Base-by-base conservation (phyloP, 2,113 vertebrate species). In the Phainopepla nitens region DNA sequence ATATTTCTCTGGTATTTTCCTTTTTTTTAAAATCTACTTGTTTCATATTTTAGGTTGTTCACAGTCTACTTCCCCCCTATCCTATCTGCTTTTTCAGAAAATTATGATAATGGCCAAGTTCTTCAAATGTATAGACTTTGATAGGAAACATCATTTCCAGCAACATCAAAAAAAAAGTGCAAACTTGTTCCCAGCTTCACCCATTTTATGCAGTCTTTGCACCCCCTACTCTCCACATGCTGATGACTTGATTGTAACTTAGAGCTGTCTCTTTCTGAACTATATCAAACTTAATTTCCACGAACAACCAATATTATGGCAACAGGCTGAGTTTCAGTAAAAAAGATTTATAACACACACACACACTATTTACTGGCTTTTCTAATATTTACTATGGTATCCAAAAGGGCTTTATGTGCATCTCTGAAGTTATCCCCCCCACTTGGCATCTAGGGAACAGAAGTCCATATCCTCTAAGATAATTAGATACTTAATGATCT, bases 401-500 rank as follows among this genome's bases (percentile, higher is more conserved):
- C 90, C 0, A 0, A 94, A 95, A 95, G 91, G 83, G 82, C 82
- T 94, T 94, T 93, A 65, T 29, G 6, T 7, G n/a, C 76, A 76
- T 78, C 76, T 89, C 77, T 61, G 31, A 93, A 95, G 82, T 78
- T 95, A 95, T 92, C 92, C 76, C 76, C n/a, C 79, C 69, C 31
- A 25, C 93, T 94, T 84, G 87, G 87, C 91, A 93, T 86, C 96
- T 91, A 94, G 96, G 96, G 96, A 97, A 90, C 64, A 81, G 83
- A 70, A 96, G 95, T 97, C 93, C 86, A 94, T 97, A 95, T 97
- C 94, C 96, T 93, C 82, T 70, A 97, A 96, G 95, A 97, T 97
- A 97, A 97, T 97, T 93, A 97, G 95, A 95, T 97, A 94, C 96
- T 97, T 95, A 96, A 96, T 97, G 96, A 97, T 97, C 94, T 95